These are phyloP conservation scores for Ichneumon xanthorius DNA, from an alignment of 2,888 invertebrate species.

Conservation along the genomic window DNA sequence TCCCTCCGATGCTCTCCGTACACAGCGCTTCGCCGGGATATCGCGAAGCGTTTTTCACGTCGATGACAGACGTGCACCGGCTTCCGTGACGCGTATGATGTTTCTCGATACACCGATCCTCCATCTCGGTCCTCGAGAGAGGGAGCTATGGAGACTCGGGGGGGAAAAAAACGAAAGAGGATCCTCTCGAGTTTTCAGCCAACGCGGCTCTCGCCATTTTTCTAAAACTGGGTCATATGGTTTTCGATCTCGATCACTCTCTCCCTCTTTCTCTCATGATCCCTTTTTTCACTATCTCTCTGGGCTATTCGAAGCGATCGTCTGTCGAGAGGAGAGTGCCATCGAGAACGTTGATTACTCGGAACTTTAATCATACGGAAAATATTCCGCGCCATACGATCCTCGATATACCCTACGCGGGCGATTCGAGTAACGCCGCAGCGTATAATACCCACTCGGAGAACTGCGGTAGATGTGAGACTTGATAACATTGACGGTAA, in stretches of 20 bases:
- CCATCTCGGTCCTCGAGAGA: constrained; percentile 37
- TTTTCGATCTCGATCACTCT: constrained; percentile 11
- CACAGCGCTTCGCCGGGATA: constrained; percentile 7
- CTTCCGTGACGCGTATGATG: constrained; percentile 31
- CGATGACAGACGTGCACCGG: constrained; percentile 37
- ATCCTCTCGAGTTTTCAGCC: constrained; percentile 22
- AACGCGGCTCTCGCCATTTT: constrained; percentile 20
- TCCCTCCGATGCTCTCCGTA: constrained; percentile 19
- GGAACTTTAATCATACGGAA: constrained; percentile 28
- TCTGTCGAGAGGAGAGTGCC: background rate
- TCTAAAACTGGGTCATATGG: constrained; percentile 1
- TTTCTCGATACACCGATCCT: constrained; percentile 39
- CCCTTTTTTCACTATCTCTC: background rate
- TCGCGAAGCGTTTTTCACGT: constrained; percentile 8
- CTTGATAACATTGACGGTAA: constrained; percentile 17
- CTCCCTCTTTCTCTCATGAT: background rate
- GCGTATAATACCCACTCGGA: background rate
- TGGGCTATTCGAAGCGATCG: constrained; percentile 7
- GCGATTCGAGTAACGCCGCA: background rate
- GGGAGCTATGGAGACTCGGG: background rate
- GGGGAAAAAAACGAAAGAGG: constrained; percentile 10
- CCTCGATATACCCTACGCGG: background rate
- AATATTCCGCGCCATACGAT: constrained; percentile 12
- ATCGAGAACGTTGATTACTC: constrained; percentile 34
- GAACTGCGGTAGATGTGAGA: constrained; percentile 12